Evolutionary conservation across 2,797 vertebrate species (phyloP).

Genomic region (Philypnodon macrostomus): DNA sequence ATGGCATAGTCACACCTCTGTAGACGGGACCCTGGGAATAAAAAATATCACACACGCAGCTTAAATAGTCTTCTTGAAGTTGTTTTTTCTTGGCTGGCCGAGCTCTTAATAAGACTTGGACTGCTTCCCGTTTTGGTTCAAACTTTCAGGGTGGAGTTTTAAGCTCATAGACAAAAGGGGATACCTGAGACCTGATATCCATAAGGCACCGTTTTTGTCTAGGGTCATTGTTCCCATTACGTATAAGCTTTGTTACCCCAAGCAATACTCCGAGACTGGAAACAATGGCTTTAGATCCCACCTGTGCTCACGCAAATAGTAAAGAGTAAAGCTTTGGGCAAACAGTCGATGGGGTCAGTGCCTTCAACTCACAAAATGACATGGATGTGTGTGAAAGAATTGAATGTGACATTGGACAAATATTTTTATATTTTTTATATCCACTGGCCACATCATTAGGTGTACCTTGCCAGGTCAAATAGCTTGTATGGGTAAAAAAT

Average conservation of each 20-base stretch:
- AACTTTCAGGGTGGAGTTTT: constrained; percentile 77
- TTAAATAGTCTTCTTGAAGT: not conserved
- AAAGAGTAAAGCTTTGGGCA: constrained; percentile 26
- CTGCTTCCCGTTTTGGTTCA: constrained; percentile 62
- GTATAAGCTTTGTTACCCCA: constrained; percentile 51
- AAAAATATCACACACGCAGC: not conserved
- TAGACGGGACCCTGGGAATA: not conserved
- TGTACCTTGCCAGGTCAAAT: no score
- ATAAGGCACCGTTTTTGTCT: constrained; percentile 30
- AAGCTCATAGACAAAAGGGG: constrained; percentile 61
- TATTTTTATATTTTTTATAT: no score
- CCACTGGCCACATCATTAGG: no score
- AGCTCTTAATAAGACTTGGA: constrained; percentile 32
- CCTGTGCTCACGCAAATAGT: constrained; percentile 32
- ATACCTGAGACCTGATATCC: constrained; percentile 63
- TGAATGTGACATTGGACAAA: no score
- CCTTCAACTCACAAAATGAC: constrained; percentile 2
- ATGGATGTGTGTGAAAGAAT: constrained; percentile 7
- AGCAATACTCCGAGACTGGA: constrained; percentile 30
- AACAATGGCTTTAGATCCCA: constrained; percentile 48
- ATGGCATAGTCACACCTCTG: constrained; percentile 75
- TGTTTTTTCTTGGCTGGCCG: constrained; percentile 15
- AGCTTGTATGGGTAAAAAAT: no score
- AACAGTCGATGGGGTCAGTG: constrained; percentile 22
- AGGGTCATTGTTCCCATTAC: constrained; percentile 47